phyloP scores from a whole-genome alignment of 2,797 vertebrate genomes.

The Leptatherina wallacei region DNA sequence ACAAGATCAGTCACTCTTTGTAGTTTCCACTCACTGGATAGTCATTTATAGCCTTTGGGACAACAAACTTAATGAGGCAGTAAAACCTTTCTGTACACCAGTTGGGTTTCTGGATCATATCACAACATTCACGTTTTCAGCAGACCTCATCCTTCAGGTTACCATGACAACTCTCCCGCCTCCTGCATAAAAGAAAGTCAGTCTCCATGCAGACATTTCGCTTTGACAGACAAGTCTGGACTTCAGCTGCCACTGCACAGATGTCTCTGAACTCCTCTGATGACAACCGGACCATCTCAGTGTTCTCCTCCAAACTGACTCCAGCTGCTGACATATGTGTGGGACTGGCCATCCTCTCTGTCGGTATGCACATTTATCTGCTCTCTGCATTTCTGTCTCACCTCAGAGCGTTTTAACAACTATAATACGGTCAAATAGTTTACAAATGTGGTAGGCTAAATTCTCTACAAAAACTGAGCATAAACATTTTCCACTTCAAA shows the following conservation, averaged over 20 bases:
- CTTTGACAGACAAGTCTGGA: not conserved
- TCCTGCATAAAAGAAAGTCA: slow-evolving; percentile 38
- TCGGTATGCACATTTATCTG: slow-evolving; percentile 60
- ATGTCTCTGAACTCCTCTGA: slow-evolving; percentile 53
- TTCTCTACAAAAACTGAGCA: too few relatives aligned
- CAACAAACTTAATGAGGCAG: not conserved
- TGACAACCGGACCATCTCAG: slow-evolving; percentile 43
- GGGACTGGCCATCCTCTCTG: slow-evolving; percentile 69
- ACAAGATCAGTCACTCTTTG: not conserved
- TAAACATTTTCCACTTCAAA: not conserved
- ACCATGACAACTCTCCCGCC: slow-evolving; percentile 43
- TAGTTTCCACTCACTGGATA: too few relatives aligned
- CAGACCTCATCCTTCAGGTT: slow-evolving; percentile 15
- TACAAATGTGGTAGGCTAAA: too few relatives aligned
- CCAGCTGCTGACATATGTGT: slow-evolving; percentile 69
- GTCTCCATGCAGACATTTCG: not conserved
- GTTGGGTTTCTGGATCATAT: not conserved
- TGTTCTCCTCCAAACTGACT: slow-evolving; percentile 72
- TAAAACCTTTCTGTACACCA: not conserved
- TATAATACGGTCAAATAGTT: not conserved
- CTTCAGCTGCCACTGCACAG: not conserved
- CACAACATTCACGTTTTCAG: not conserved
- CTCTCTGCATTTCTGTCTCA: not conserved
- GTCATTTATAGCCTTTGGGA: not conserved
- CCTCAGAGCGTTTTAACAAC: not conserved